Conservation (phyloP, 2,888 invertebrate species). For the Zonitis immaculata region DNA sequence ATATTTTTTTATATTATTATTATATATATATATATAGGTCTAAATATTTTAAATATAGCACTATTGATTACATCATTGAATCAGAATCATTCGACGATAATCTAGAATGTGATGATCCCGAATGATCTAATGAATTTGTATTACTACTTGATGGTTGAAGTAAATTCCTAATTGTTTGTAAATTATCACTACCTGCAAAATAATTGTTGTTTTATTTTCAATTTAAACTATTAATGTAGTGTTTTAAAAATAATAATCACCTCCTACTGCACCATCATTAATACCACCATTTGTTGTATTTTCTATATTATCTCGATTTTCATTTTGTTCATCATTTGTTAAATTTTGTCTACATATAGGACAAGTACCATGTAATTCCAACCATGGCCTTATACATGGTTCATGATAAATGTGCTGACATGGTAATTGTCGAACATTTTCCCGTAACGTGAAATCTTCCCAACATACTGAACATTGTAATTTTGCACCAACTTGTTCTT, state of each 20-base stretch:
- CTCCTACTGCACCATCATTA: constrained; percentile 1
- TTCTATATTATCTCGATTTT: constrained; percentile 24
- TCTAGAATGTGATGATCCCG: constrained; percentile 24
- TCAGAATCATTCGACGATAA: constrained; percentile 26
- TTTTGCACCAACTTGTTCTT: constrained; percentile 73
- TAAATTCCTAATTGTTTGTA: constrained; percentile 13
- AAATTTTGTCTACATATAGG: constrained; percentile 87
- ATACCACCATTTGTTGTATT: not conserved
- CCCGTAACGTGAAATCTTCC: constrained; percentile 79
- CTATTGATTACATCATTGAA: constrained; percentile 27
- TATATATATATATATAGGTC: constrained; percentile 9
- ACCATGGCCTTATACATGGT: constrained; percentile 91
- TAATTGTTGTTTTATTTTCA: no score
- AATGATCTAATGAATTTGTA: constrained; percentile 25
- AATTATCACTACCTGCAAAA: constrained; percentile 16
- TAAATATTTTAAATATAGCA: constrained; percentile 10
- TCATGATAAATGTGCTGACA: constrained; percentile 91
- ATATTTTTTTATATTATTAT: not conserved
- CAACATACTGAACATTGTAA: constrained; percentile 94
- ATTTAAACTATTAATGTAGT: no score
- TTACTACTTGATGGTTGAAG: constrained; percentile 26
- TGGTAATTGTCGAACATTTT: constrained; percentile 71
- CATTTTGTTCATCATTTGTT: constrained; percentile 33
- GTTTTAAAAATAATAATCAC: constrained; percentile 1
- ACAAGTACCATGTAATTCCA: constrained; percentile 93